Base-by-base conservation (phyloP, 2,797 vertebrate species). In the Rhodeus uyekii region DNA sequence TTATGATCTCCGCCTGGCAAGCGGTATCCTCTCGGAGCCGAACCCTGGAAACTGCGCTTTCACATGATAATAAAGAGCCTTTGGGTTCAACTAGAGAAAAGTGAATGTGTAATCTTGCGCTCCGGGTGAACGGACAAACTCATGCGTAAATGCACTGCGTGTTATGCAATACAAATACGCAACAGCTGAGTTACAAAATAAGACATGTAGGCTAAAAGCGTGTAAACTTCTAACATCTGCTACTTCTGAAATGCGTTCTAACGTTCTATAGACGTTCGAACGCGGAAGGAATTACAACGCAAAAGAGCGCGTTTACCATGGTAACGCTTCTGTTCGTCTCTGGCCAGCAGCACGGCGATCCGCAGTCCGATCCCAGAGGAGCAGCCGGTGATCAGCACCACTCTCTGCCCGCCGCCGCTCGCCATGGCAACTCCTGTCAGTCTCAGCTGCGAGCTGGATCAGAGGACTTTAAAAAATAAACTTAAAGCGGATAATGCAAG, bases 301-400 rank as follows among this genome's bases (percentile, higher is more conserved):
- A 38, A 73, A 83, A 90, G 90, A 87, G 89, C 83, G 81, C 74
- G 90, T 94, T 96, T 94, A 98, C 97, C 97, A 87, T 95, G 94
- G 92, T 96, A 98, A 80, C 96, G 96, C 88, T 93, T 93, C 89
- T 90, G 92, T 76, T 96, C 95, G 91, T 98, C 97, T 80, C 84
- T 94, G 55, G 97, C 97, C 92, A 98, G 92, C 83, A 93, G 94
- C 82, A 95, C 94, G 3, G 97, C 97, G 58, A 98, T 94, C 83
- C 95, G 93, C 82, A 98, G 92, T 85, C 97, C 97, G 81, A 98
- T 97, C 86, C 97, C 97, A 0, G 97, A 98, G 77, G 97, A 98
- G 88, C 97, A 98, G 90, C 97, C 97, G 22, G 97, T 98, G 93
- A 98, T 93, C 73, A 98, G 93, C 71, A 98, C 96, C 7, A 94